Evolutionary conservation across 2,113 vertebrate genomes (phyloP).

Genomic region (Calypte anna): DNA sequence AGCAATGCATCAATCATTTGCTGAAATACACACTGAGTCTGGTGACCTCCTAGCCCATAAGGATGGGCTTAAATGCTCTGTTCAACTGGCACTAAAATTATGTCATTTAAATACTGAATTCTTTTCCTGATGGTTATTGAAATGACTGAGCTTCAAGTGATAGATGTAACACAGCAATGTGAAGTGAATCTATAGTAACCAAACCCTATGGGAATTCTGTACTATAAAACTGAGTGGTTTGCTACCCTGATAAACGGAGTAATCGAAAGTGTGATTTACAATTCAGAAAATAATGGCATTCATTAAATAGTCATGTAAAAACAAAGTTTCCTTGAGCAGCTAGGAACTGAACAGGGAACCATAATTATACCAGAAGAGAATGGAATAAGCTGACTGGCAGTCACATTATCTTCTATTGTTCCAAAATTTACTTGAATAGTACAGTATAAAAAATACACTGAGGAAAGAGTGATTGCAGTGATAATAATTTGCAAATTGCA

Average conservation of each 20-base stretch:
- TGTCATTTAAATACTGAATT: not conserved
- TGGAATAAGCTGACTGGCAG: not conserved
- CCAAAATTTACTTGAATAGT: not conserved
- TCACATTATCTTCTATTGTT: not conserved
- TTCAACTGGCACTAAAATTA: not conserved
- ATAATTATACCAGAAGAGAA: not conserved
- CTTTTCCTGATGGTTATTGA: not conserved
- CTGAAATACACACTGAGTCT: not conserved
- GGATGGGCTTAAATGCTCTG: not conserved
- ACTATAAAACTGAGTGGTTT: not conserved
- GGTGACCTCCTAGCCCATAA: not conserved
- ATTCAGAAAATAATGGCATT: not conserved
- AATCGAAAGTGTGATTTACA: constrained; percentile 1
- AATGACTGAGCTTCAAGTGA: not conserved
- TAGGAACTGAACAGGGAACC: not conserved
- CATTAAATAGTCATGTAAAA: constrained; percentile 1
- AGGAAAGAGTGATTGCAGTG: not conserved
- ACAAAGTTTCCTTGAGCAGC: not conserved
- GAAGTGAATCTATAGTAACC: not conserved
- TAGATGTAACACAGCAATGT: not conserved
- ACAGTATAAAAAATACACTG: not conserved
- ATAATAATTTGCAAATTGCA: not conserved
- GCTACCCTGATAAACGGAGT: not conserved
- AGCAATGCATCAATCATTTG: not conserved
- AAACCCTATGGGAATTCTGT: not conserved